Percentiles rank a stretch among this genome's conserved stretches.
These are phyloP conservation scores for Neopelma chrysocephalum DNA, from an alignment of 2,797 vertebrate genomes.

Conservation along the genomic window DNA sequence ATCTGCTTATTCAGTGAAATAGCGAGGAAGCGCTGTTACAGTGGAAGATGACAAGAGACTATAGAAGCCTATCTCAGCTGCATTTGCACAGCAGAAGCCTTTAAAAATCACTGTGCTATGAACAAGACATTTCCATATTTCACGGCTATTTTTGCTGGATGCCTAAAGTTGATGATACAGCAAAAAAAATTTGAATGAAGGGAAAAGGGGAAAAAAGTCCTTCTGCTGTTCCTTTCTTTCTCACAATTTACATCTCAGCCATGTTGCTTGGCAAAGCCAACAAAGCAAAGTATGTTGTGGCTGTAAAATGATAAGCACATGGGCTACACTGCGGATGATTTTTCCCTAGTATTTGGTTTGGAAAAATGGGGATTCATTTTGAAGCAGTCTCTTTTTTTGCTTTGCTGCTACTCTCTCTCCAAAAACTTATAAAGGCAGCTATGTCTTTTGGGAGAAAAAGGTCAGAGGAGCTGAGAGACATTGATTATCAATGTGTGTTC, in stretches of 20 bases:
- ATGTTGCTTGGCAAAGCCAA: conserved; percentile 52
- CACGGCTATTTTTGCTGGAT: conserved; percentile 71
- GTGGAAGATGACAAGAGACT: conserved; percentile 63
- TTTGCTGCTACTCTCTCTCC: background rate
- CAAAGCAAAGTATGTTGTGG: conserved; percentile 54
- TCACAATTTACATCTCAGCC: conserved; percentile 46
- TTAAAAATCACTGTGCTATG: conserved; percentile 73
- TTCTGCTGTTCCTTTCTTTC: conserved; percentile 61
- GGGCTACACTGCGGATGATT: background rate
- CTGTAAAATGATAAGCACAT: conserved; percentile 55
- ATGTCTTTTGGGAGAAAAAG: background rate
- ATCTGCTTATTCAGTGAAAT: conserved; percentile 75
- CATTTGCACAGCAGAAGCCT: conserved; percentile 74
- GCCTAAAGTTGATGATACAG: conserved; percentile 70
- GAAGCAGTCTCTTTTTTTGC: background rate
- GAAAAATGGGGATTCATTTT: background rate
- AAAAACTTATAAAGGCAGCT: background rate
- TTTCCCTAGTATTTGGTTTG: background rate
- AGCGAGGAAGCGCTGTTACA: conserved; percentile 46
- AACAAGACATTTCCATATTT: conserved; percentile 75
- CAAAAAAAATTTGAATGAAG: conserved; percentile 61
- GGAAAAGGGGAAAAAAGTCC: conserved; percentile 5
- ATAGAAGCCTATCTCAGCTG: conserved; percentile 70
- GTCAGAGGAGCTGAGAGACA: background rate
- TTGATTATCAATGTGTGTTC: background rate